Evolutionary conservation across 2,888 invertebrate species (phyloP), one percentile per base, ranked within the genome.

Genomic region (Exocentrus adspersus): DNA sequence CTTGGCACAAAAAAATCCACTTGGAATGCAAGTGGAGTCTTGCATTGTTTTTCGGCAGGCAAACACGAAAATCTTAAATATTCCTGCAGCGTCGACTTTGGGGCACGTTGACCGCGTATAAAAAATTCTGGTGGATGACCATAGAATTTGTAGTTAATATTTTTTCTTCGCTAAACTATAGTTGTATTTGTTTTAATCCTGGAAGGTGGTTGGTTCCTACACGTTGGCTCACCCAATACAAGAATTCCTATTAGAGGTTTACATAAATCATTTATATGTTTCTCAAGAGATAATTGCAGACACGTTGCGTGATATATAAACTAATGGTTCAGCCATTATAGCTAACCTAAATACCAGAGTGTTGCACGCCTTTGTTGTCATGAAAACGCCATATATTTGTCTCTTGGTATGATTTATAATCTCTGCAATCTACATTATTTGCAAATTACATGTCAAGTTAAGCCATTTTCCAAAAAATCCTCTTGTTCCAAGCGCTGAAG

Each of bases 1-100:
- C 72, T 76, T 77, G 72, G 70, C 75, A 73, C 72, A 70, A 66
- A 71, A 37, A 70, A 69, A 73, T 60, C 28, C n/a, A 52, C 51
- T 30, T 32, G 60, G 60, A 60, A 60, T 60, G 60, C 28, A 28
- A 37, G 32, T 58, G 24, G 24, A 48, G 45, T n/a, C 20, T 45
- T 45, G 20, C 10, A 45, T 45, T 1, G 12, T 7, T 28, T 28
- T 28, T 48, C 14, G 37, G n/a, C 3, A 37, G 24, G 28, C 17
- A 28, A 48, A 28, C 16, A 10, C 14, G 9, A 30, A 24, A 48
- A 7, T 28, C 2, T 16, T 48, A 28, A 16, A 17, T 48, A 48
- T 24, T 48, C 48, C 16, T 37, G 12, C 37, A 14, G 3, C 6
- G n/a, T n/a, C n/a, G n/a, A 12, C 0, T 12, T 32, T 10, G n/a